phyloP scores from a whole-genome alignment of 2,888 invertebrate genomes.

The Ptilodon capucinus region DNA sequence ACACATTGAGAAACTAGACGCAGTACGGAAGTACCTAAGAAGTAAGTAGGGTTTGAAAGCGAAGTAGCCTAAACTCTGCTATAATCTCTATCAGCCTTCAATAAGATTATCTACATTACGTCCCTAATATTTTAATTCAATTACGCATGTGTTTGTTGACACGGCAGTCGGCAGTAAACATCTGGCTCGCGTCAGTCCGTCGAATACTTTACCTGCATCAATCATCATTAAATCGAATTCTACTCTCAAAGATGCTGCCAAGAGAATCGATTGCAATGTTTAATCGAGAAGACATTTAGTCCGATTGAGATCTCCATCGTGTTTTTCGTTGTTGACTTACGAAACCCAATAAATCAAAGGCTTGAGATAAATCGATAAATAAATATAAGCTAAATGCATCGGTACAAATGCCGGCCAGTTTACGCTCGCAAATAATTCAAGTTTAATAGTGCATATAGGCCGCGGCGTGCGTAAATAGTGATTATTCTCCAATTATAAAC shows the following conservation, averaged over 20 bases:
- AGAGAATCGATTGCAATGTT: neutral
- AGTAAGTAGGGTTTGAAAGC: neutral
- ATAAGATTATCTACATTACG: neutral
- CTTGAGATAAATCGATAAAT: slow-evolving; percentile 14
- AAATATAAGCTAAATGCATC: slow-evolving; percentile 26
- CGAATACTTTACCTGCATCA: neutral
- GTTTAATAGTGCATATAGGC: slow-evolving; percentile 48
- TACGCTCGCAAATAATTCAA: slow-evolving; percentile 21
- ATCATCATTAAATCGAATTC: neutral
- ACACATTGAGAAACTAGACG: too few relatives aligned
- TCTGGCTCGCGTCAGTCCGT: neutral
- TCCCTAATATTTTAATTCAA: neutral
- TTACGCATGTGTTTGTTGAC: neutral
- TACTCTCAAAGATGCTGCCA: neutral
- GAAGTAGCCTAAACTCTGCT: neutral
- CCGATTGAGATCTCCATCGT: neutral
- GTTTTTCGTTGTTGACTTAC: neutral
- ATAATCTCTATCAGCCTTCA: neutral
- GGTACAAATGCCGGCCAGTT: slow-evolving; percentile 9
- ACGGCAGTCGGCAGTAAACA: neutral
- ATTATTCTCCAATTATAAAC: slow-evolving; percentile 56
- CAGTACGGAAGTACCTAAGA: too few relatives aligned
- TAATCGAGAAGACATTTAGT: neutral
- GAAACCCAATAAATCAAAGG: slow-evolving; percentile 11
- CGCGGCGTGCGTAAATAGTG: slow-evolving; percentile 45